phyloP scores from a whole-genome alignment of 2,113 vertebrate genomes.

The Coptodon bakossiorum region DNA sequence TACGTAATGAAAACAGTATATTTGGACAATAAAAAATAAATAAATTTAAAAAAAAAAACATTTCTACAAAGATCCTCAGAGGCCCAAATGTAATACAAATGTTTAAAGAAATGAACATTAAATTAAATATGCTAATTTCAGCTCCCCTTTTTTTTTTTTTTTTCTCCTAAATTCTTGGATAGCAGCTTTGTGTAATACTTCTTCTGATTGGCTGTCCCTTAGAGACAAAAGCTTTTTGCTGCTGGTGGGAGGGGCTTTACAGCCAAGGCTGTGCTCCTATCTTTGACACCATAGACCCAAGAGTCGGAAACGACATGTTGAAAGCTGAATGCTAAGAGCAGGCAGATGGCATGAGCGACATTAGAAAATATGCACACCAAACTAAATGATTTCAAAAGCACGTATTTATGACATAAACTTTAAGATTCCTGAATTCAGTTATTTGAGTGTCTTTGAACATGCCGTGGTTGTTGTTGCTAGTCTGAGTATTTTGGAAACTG shows the following conservation, averaged over 20 bases:
- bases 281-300: not conserved
- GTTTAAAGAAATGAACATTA: not conserved
- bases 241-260: not conserved
- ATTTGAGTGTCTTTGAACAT: not conserved
- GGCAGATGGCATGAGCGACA: not conserved
- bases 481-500: not conserved
- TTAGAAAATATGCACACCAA: not conserved
- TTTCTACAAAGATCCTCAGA: not conserved
- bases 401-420: not conserved
- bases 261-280: fast-evolving
- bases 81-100: not conserved
- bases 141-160: not conserved
- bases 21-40: not conserved
- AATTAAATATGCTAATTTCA: not conserved
- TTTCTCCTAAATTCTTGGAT: not conserved
- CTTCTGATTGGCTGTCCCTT: not conserved
- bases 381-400: not conserved
- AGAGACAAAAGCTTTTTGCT: not conserved
- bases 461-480: not conserved
- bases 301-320: not conserved
- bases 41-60: not conserved
- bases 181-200: not conserved
- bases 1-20: not conserved
- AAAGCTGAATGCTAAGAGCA: not conserved
- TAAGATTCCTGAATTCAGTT: not conserved